Percentiles rank a stretch among this genome's conserved stretches.
Evolutionary conservation across 2,888 invertebrate species (phyloP).

Genomic region (Crossocerus cetratus): DNA sequence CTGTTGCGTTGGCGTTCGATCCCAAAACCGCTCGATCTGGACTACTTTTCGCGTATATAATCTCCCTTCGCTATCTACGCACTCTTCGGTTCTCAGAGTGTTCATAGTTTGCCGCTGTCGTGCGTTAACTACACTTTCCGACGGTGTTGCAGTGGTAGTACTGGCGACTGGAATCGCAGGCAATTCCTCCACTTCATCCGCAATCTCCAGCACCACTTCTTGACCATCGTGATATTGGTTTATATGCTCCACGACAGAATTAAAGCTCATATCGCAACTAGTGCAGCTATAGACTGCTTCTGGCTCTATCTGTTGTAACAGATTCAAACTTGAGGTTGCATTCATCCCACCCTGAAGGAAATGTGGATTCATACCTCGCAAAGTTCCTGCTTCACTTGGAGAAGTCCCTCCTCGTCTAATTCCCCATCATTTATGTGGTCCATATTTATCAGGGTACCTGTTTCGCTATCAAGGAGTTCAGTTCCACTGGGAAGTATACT

Average conservation of each 20-base stretch:
- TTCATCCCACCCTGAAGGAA: too few species aligned
- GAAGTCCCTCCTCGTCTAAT: conserved; percentile 58
- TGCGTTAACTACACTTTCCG: conserved; percentile 45
- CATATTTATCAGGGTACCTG: conserved; percentile 59
- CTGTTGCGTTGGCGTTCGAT: conserved; percentile 59
- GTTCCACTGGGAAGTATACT: conserved; percentile 61
- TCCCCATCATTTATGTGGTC: conserved; percentile 63
- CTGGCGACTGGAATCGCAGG: conserved; percentile 37
- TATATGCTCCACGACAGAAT: conserved; percentile 83
- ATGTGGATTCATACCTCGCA: conserved; percentile 57
- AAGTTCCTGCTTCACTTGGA: conserved; percentile 68
- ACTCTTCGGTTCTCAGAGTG: conserved; percentile 77
- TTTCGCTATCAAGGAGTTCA: conserved; percentile 57
- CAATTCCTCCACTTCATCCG: conserved; percentile 65
- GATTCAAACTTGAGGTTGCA: neutral
- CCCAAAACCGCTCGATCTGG: conserved; percentile 81
- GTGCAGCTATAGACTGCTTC: conserved; percentile 82
- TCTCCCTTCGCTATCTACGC: conserved; percentile 78
- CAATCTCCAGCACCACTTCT: conserved; percentile 83
- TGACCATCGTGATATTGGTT: conserved; percentile 83
- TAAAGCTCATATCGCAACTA: conserved; percentile 82
- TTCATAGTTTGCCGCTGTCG: conserved; percentile 73
- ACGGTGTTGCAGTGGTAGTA: conserved; percentile 31
- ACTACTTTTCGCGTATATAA: conserved; percentile 79
- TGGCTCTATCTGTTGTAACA: conserved; percentile 52